phyloP scores from a whole-genome alignment of 1,140 invertebrate genomes.

The Holotrichia oblita region DNA sequence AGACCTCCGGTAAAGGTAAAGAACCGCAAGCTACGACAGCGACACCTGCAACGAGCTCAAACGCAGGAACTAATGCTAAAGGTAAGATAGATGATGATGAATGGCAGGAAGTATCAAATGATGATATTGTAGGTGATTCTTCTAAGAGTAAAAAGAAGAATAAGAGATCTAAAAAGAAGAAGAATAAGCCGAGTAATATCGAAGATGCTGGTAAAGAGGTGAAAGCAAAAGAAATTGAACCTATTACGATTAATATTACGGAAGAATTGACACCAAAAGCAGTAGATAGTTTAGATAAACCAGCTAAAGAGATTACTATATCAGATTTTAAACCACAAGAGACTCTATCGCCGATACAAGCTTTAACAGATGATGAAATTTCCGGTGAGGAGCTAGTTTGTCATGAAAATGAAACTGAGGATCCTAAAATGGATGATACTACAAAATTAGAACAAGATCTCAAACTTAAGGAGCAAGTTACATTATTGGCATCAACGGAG shows the following conservation, averaged over 20 bases:
- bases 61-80: background rate
- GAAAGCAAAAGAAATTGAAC: background rate
- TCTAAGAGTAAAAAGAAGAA: background rate
- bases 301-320: background rate
- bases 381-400: conserved; percentile 12
- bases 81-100: background rate
- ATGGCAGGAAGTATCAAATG: background rate
- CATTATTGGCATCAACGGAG: background rate
- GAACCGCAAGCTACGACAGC: conserved; percentile 1
- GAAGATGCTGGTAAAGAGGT: background rate
- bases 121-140: background rate
- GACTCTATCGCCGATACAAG: background rate
- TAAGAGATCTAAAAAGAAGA: conserved; percentile 4
- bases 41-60: background rate
- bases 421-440: background rate
- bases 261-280: background rate
- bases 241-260: background rate
- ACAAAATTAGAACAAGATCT: background rate
- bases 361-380: background rate
- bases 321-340: background rate
- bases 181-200: background rate
- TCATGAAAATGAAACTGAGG: background rate
- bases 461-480: background rate
- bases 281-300: background rate
- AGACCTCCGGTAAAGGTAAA: background rate